phyloP scores from a whole-genome alignment of 2,888 invertebrate genomes.

The Drosophila pegasa region DNA sequence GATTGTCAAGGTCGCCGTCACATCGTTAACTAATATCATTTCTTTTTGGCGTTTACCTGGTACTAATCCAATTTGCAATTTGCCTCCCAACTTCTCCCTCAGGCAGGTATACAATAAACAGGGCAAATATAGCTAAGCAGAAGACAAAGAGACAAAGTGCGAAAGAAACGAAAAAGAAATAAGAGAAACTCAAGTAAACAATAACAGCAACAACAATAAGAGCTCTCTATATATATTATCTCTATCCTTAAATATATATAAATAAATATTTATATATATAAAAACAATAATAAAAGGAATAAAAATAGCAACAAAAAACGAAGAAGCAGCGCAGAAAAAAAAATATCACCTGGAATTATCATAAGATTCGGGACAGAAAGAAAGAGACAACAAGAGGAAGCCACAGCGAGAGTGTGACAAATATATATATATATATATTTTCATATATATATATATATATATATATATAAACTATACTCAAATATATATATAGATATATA shows the following conservation, averaged over 20 bases:
- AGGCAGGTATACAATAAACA: conserved; percentile 72
- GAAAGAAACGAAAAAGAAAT: conserved; percentile 13
- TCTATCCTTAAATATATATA: background rate
- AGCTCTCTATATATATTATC: conserved; percentile 2
- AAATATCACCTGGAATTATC: background rate
- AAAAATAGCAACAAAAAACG: background rate
- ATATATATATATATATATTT: background rate
- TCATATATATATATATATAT: background rate
- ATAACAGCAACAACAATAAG: conserved; percentile 12
- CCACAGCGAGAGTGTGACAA: background rate
- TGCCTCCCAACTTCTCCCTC: conserved; percentile 79
- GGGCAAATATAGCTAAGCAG: conserved; percentile 31
- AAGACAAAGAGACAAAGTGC: conserved; percentile 19
- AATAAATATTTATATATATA: background rate
- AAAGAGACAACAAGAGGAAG: background rate
- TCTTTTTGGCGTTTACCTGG: conserved; percentile 40
- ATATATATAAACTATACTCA: background rate
- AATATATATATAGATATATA: background rate
- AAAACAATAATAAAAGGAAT: background rate
- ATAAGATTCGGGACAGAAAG: background rate
- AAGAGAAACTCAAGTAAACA: conserved; percentile 14
- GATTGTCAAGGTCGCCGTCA: conserved; percentile 50
- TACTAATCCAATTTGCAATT: conserved; percentile 80
- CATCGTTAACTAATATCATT: conserved; percentile 58
- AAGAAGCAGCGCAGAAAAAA: background rate